These are phyloP conservation scores for Cyclophora albipunctata DNA, from an alignment of 2,888 invertebrate genomes.

Conservation along the genomic window DNA sequence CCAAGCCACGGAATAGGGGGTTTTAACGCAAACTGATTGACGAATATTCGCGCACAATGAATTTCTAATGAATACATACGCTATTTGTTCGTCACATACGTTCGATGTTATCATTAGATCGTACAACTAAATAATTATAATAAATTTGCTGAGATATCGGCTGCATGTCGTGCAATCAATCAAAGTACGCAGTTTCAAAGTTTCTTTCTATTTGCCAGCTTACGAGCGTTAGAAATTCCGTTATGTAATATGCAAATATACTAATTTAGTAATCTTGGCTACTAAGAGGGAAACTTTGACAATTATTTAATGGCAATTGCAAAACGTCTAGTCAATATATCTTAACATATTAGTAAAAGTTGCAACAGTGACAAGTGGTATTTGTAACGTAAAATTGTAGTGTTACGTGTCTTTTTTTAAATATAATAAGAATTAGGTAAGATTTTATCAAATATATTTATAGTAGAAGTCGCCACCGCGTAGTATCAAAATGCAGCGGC, in stretches of 20 bases:
- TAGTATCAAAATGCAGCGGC: slow-evolving; percentile 37
- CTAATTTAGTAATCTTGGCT: slow-evolving; percentile 19
- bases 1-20: slow-evolving; percentile 40
- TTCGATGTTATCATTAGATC: slow-evolving; percentile 20
- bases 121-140: slow-evolving; percentile 7
- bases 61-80: slow-evolving; percentile 33
- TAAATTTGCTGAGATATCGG: slow-evolving; percentile 7
- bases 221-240: slow-evolving; percentile 16
- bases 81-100: slow-evolving; percentile 18
- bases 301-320: slow-evolving; percentile 24
- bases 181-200: slow-evolving; percentile 25
- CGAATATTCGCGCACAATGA: slow-evolving; percentile 24
- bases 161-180: slow-evolving; percentile 27
- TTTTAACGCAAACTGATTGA: slow-evolving; percentile 29
- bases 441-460: slow-evolving; percentile 33
- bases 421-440: too few species aligned
- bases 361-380: too few species aligned
- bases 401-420: too few species aligned
- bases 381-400: too few species aligned
- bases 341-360: too few species aligned
- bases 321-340: slow-evolving; percentile 1
- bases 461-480: slow-evolving; percentile 52
- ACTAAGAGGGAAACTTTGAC: slow-evolving; percentile 23
- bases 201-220: slow-evolving; percentile 20
- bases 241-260: slow-evolving; percentile 26